Conservation (phyloP, 2,113 vertebrate species). For the Brienomyrus brachyistius region DNA sequence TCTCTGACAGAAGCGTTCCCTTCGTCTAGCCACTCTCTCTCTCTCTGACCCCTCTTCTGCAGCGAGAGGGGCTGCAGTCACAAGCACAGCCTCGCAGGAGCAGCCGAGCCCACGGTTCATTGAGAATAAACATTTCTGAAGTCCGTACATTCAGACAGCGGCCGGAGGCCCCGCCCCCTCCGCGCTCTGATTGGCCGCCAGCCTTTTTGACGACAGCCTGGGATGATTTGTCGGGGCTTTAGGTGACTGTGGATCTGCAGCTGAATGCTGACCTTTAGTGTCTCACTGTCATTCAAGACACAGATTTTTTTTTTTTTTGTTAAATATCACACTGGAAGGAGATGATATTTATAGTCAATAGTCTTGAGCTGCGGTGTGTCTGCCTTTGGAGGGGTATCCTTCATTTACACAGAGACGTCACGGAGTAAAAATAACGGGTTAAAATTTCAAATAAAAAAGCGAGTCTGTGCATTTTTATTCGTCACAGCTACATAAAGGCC, state of each 20-base stretch:
- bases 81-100: neutral
- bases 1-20: slow-evolving; percentile 50
- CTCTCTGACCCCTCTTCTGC: slow-evolving; percentile 29
- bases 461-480: neutral
- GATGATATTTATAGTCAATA: neutral
- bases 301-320: neutral
- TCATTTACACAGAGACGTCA: neutral
- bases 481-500: neutral
- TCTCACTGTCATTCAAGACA: slow-evolving; percentile 9
- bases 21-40: slow-evolving; percentile 24
- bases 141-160: slow-evolving; percentile 49
- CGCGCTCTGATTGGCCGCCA: slow-evolving; percentile 61
- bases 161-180: slow-evolving; percentile 66
- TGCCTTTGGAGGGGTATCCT: neutral
- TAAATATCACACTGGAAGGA: neutral
- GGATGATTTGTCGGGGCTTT: slow-evolving; percentile 51
- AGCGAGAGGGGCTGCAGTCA: slow-evolving; percentile 29
- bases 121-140: slow-evolving; percentile 57
- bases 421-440: neutral
- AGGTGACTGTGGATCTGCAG: slow-evolving; percentile 33
- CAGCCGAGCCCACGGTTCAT: slow-evolving; percentile 45
- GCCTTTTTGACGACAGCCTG: slow-evolving; percentile 50
- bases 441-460: neutral
- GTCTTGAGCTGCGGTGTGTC: neutral
- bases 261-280: slow-evolving; percentile 45